Conservation (phyloP, 1,140 invertebrate genomes). For the Parasteatoda tepidariorum region DNA sequence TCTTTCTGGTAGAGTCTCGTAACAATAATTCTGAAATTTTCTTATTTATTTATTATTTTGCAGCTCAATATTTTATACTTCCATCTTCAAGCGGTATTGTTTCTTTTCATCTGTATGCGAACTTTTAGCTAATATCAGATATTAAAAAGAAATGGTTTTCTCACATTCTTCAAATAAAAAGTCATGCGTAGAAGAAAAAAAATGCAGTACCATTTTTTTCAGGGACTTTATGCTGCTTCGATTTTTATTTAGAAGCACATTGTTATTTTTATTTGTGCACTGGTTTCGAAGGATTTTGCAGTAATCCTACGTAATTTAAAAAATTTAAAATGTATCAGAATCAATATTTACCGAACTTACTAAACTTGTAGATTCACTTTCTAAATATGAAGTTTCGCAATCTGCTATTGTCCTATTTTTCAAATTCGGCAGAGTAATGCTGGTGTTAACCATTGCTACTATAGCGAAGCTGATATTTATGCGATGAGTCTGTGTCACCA, state of each 20-base stretch:
- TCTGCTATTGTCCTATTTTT: neutral
- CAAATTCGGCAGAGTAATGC: neutral
- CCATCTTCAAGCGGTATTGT: too few species aligned
- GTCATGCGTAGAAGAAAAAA: too few species aligned
- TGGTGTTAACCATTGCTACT: constrained; percentile 14
- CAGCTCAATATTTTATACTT: too few species aligned
- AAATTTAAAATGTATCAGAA: neutral
- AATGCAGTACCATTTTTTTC: too few species aligned
- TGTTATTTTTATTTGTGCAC: neutral
- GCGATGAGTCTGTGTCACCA: neutral
- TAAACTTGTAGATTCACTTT: neutral
- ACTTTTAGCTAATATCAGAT: too few species aligned
- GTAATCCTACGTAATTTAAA: neutral
- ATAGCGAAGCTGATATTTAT: neutral
- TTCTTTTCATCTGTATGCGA: too few species aligned
- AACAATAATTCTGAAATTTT: too few species aligned
- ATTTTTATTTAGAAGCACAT: neutral
- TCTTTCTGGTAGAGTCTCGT: too few species aligned
- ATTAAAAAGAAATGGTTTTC: too few species aligned
- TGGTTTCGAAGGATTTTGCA: neutral
- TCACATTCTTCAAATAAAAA: too few species aligned
- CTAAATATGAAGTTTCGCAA: neutral
- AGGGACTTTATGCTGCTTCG: too few species aligned
- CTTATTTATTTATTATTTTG: too few species aligned
- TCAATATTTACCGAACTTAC: neutral